These are phyloP conservation scores for Alexandromys fortis DNA, from an alignment of 2,113 vertebrate species.

Conservation along the genomic window DNA sequence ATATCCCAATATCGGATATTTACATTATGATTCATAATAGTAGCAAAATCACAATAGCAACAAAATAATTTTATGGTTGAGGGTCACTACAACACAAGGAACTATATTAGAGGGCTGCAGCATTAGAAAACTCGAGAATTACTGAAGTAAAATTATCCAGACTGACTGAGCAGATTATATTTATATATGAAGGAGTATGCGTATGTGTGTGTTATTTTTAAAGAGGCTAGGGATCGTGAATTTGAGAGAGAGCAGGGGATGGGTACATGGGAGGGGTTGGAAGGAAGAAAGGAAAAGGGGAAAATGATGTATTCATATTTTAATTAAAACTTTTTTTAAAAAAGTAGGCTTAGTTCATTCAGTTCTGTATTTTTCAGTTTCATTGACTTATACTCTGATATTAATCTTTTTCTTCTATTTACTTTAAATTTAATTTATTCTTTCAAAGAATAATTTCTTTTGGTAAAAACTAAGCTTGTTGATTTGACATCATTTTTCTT, in stretches of 20 bases:
- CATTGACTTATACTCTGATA: neutral
- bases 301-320: neutral
- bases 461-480: neutral
- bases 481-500: neutral
- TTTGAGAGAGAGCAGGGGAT: neutral
- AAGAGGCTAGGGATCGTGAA: neutral
- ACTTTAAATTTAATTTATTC: neutral
- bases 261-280: neutral
- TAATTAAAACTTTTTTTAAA: neutral
- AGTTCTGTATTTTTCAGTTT: neutral
- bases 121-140: neutral
- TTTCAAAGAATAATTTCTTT: conserved; percentile 3
- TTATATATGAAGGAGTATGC: neutral
- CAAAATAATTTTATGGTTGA: neutral
- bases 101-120: neutral
- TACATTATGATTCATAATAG: neutral
- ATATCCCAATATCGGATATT: too few species aligned
- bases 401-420: neutral
- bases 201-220: neutral
- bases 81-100: neutral
- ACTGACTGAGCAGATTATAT: neutral
- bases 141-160: neutral
- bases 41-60: neutral
- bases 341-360: neutral
- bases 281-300: neutral